Percentiles rank a stretch among this genome's conserved stretches.
These are phyloP conservation scores for Coelopa pilipes DNA, from an alignment of 2,888 invertebrate genomes.

Conservation along the genomic window DNA sequence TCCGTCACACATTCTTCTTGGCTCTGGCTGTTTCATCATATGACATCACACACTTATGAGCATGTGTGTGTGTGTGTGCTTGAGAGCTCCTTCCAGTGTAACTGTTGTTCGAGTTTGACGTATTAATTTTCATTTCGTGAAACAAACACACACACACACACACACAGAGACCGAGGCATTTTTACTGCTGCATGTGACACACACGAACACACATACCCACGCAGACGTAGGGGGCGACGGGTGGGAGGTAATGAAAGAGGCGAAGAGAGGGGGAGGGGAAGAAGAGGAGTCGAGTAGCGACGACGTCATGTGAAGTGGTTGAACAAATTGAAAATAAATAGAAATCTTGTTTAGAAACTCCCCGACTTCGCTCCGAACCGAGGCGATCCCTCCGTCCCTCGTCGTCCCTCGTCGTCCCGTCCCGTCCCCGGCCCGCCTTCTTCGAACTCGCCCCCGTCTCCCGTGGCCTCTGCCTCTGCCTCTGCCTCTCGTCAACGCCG, in stretches of 20 bases:
- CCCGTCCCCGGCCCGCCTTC: no score
- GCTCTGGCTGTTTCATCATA: no score
- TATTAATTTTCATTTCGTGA: slow-evolving; percentile 13
- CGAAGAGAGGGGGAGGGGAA: no score
- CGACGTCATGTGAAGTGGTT: background rate
- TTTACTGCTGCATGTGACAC: background rate
- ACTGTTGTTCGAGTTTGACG: slow-evolving; percentile 18
- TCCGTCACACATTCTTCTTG: no score
- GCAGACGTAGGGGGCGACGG: no score
- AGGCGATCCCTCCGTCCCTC: no score
- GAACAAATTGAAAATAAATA: slow-evolving; percentile 23
- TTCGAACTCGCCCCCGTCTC: no score
- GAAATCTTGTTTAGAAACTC: slow-evolving; percentile 15
- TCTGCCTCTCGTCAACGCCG: no score
- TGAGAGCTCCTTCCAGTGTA: background rate
- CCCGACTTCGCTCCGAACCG: background rate
- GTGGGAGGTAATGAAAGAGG: no score
- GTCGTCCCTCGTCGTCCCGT: no score
- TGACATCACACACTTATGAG: no score
- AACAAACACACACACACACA: background rate
- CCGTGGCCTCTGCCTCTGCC: no score
- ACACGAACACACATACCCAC: slow-evolving; percentile 5
- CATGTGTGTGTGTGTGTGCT: background rate
- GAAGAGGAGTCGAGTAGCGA: background rate
- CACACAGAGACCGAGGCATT: background rate